Evolutionary conservation across 2,113 vertebrate species (phyloP).

Genomic region (Mormyrus iriodes): DNA sequence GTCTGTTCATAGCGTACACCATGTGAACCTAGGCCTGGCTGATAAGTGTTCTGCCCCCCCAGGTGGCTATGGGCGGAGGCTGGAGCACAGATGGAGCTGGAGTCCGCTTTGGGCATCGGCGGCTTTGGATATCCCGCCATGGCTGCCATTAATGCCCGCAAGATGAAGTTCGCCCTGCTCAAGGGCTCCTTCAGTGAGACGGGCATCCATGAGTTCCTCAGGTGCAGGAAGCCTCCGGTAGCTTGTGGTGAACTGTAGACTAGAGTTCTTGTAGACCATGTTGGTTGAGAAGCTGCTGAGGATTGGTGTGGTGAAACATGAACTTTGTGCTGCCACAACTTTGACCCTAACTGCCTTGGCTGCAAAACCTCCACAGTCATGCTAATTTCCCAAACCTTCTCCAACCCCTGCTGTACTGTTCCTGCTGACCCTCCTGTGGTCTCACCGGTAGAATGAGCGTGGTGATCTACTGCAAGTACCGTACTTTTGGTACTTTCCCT

Average conservation of each 20-base stretch:
- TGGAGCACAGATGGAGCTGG: slow-evolving; percentile 83
- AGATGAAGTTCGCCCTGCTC: slow-evolving; percentile 93
- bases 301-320: not conserved
- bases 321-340: not conserved
- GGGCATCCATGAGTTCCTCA: slow-evolving; percentile 68
- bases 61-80: slow-evolving; percentile 90
- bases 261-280: not conserved
- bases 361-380: not conserved
- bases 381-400: not conserved
- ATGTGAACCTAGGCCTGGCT: not conserved
- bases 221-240: slow-evolving; percentile 38
- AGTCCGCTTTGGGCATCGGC: slow-evolving; percentile 83
- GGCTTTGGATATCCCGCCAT: slow-evolving; percentile 95
- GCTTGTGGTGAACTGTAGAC: not conserved
- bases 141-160: slow-evolving; percentile 88
- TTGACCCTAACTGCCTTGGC: not conserved
- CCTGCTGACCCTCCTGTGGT: not conserved
- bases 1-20: not conserved
- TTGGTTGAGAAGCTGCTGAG: too few species aligned
- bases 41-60: not conserved
- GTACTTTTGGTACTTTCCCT: too few species aligned
- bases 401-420: not conserved
- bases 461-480: too few species aligned
- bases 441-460: not conserved
- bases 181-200: slow-evolving; percentile 89